Evolutionary conservation across 2,888 invertebrate genomes (phyloP), one percentile per base, ranked within the genome.

Genomic region (Alsophila aescularia): DNA sequence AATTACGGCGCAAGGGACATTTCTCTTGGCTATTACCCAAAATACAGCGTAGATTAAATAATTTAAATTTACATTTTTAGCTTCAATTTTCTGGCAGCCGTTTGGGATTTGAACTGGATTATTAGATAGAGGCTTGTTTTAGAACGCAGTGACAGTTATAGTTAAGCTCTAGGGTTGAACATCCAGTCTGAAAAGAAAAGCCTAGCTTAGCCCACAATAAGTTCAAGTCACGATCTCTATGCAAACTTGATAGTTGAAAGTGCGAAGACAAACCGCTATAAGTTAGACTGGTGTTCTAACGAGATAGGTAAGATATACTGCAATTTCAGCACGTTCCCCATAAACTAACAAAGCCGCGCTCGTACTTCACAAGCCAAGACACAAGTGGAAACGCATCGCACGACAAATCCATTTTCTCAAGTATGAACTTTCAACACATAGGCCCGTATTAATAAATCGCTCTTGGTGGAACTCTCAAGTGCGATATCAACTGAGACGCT

Each of bases 31-130:
- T 58, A 59, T 69, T 50, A 44, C 39, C 54, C 21, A 65, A 70
- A 66, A 64, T 66, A 64, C 59, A 61, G 62, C 45, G 44, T 27
- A 52, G 61, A 67, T 68, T 66, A 65, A 69, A 66, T 67, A 66
- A 66, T 70, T 66, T 58, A 62, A 59, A 37, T 58, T 52, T 49
- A 43, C 47, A 48, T 60, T 57, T 54, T 50, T 47, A 9, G 31
- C 18, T n/a, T 4, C 3, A 18, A 18, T 18, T 18, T 18, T 18
- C 18, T 24, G 24, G 14, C 16, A n/a, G 29, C 32, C 45, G 2
- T 40, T 49, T 21, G 32, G 43, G 29, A 37, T 55, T 49, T 44
- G 24, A 7, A 32, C 27, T 39, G 27, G 24, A 40, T 40, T 18
- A 7, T 12, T 12, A 12, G 32, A 6, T 12, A 32, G 10, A 5